Percentiles rank a stretch among this genome's conserved stretches.
phyloP scores from a whole-genome alignment of 2,888 invertebrate genomes.

The Noctua pronuba region DNA sequence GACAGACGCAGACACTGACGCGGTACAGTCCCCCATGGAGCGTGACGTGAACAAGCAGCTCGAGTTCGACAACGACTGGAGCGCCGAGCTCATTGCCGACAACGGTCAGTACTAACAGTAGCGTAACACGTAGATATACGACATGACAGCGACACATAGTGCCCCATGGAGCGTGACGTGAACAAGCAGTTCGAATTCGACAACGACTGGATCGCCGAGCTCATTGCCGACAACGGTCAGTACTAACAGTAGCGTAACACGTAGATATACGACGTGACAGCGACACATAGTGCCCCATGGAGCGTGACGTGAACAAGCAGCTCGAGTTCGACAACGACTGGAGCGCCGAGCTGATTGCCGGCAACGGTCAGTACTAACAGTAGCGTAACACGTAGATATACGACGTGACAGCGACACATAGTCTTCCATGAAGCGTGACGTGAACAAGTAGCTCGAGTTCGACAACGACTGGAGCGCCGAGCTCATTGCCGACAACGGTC shows the following conservation, averaged over 20 bases:
- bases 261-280: slow-evolving; percentile 8
- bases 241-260: slow-evolving; percentile 19
- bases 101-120: slow-evolving; percentile 71
- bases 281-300: slow-evolving; percentile 87
- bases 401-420: slow-evolving; percentile 95
- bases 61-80: slow-evolving; percentile 92
- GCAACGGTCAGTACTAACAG: slow-evolving; percentile 73
- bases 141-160: slow-evolving; percentile 78
- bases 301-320: slow-evolving; percentile 91
- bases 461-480: slow-evolving; percentile 92
- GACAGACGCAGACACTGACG: too few species aligned
- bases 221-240: slow-evolving; percentile 79
- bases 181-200: slow-evolving; percentile 92
- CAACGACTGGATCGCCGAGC: slow-evolving; percentile 91
- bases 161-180: slow-evolving; percentile 90
- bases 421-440: slow-evolving; percentile 90
- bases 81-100: slow-evolving; percentile 86
- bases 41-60: slow-evolving; percentile 91
- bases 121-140: slow-evolving; percentile 13
- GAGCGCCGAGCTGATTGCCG: slow-evolving; percentile 88
- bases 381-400: slow-evolving; percentile 91
- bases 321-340: slow-evolving; percentile 92
- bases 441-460: slow-evolving; percentile 92
- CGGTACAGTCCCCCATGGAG: slow-evolving; percentile 82
- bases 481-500: slow-evolving; percentile 78